Base-by-base conservation (phyloP, 1,140 invertebrate species). In the Acromyrmex echinatior region DNA sequence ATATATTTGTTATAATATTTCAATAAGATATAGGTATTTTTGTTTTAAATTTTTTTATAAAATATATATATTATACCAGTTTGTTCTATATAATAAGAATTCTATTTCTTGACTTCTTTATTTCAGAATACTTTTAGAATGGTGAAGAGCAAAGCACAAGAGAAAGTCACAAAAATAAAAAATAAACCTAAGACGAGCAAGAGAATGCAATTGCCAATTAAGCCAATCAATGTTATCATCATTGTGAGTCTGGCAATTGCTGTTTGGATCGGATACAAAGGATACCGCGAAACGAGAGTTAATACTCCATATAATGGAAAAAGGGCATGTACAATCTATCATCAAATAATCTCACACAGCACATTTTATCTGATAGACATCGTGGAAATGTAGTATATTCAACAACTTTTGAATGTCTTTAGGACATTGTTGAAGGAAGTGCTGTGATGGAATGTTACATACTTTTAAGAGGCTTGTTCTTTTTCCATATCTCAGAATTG, bases 231-330 rank as follows among this genome's bases (percentile, higher is more conserved):
- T 88, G 88, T 79, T 45, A 82, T 92, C 31, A 89, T 89, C 45
- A 60, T 82, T 56, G 85, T 86, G 49, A 94, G 92, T n/a, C 95
- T 97, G 78, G 93, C 95, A 7, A 95, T 98, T 77, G 97, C 97
- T 25, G 96, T 96, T 5, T 97, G 97, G 93, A 97, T 98, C 87
- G 97, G 97, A 58, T 98, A 98, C 89, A 95, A 97, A 90, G 98
- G 98, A 12, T 98, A 98, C 92, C 94, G 98, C 53, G 98, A 98
- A 94, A 98, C 98, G 1, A 96, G 98, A 86, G 98, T 99, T 0
- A 98, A 98, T 92, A 99, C 98, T 3, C 98, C 98, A 0, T 97
- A 98, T 79, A 96, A 97, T 92, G 96, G 96, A 65, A 96, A 97
- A 86, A 98, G 97, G 96, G 97, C 98, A 95, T 39, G 35, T 91